Evolutionary conservation across 2,888 invertebrate species (phyloP), one percentile per base, ranked within the genome.

Genomic region (Lasioglossum figueresi): DNA sequence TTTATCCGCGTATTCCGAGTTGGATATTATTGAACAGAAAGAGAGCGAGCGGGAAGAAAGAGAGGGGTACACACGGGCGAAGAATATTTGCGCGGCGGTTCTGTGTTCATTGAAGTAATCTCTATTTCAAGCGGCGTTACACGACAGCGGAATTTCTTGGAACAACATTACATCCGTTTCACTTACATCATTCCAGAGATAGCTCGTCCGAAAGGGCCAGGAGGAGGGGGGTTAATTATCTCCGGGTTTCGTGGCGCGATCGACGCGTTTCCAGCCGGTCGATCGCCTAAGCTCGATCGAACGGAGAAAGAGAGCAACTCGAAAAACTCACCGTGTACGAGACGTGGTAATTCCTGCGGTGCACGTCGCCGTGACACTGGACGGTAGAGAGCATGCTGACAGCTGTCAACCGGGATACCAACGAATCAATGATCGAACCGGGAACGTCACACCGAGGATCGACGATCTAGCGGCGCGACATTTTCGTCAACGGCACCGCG

Each of bases 351-450:
- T 88, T 91, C 76, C 91, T 78, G n/a, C 78, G 91, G 85, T 91
- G 89, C 43, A 88, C 84, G 68, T 90, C 89, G 23, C 88, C 88
- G 84, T 90, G 88, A 84, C 91, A 90, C 81, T 89, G 92, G 37
- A 92, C 92, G 43, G 92, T 92, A 23, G 92, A 92, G 88, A 92
- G 86, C 92, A 92, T 92, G 84, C 87, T 92, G 87, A 80, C 84
- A 87, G 88, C 87, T 88, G 89, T 89, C 88, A 89, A 59, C n/a
- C 82, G 34, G 37, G 31, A 80, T 81, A 72, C 59, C 34, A 66
- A 70, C 74, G 76, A 59, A 48, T 27, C 68, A 48, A 40, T 72
- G 85, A 84, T 84, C 84, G 63, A 83, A 83, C 78, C 80, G 76
- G 68, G 71, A 48, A 56, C 79, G 63, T 68, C 68, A n/a, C 84